Conservation (phyloP, 2,888 invertebrate species). For the Beris chalybata region DNA sequence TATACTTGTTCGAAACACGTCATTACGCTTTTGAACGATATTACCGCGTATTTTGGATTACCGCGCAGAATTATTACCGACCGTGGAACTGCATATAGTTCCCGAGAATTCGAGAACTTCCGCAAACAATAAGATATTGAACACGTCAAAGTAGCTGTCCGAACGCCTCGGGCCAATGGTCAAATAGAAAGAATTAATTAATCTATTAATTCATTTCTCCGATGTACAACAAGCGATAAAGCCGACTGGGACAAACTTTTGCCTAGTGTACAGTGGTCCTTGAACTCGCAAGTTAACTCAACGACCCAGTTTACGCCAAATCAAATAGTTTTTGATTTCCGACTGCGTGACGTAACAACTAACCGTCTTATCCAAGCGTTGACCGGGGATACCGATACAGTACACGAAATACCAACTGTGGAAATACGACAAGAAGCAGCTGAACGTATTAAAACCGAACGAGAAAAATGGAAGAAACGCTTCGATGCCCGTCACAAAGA, state of each 20-base stretch:
- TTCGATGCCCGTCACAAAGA: slow-evolving; percentile 37
- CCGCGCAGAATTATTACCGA: slow-evolving; percentile 43
- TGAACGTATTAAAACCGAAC: slow-evolving; percentile 34
- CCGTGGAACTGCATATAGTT: slow-evolving; percentile 44
- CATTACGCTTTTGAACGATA: slow-evolving; percentile 36
- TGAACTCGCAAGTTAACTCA: slow-evolving; percentile 4
- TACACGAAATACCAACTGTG: too few species aligned
- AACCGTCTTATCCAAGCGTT: neutral
- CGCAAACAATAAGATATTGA: slow-evolving; percentile 27
- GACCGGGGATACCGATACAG: too few species aligned
- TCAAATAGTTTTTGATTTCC: slow-evolving; percentile 15
- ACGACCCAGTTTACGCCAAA: slow-evolving; percentile 13
- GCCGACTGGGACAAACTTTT: slow-evolving; percentile 4
- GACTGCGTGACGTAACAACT: slow-evolving; percentile 1
- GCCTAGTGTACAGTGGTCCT: slow-evolving; percentile 2
- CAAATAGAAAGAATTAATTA: slow-evolving; percentile 29
- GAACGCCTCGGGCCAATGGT: slow-evolving; percentile 19
- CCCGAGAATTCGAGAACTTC: slow-evolving; percentile 41
- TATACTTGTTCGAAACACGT: slow-evolving; percentile 40
- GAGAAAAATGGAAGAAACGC: slow-evolving; percentile 39
- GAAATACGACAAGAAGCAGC: neutral
- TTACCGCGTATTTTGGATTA: slow-evolving; percentile 42
- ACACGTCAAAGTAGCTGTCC: slow-evolving; percentile 8
- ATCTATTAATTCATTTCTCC: neutral
- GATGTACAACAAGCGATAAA: neutral